A percentile compares a stretch with the other conserved stretches of the same genome.
Evolutionary conservation across 2,888 invertebrate genomes (phyloP).

Genomic region (Boloria selene): DNA sequence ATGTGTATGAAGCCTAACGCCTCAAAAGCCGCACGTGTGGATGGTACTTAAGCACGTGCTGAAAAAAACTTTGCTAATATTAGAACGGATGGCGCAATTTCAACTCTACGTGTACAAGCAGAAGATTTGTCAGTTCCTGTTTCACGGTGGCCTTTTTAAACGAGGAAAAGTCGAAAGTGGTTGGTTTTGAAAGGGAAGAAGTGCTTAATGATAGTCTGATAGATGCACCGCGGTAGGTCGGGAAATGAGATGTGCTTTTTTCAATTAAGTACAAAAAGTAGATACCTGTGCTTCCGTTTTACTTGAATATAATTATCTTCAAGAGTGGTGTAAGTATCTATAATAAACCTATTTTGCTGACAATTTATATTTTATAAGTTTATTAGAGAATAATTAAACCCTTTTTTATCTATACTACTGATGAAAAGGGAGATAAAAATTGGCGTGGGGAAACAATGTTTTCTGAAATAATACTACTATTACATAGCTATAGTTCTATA

Average conservation of each 20-base stretch:
- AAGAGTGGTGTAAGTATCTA: neutral
- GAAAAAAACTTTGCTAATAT: conserved; percentile 36
- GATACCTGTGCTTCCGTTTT: neutral
- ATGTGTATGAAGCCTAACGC: conserved; percentile 18
- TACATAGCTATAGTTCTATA: no score
- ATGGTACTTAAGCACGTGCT: conserved; percentile 45
- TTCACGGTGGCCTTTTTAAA: conserved; percentile 39
- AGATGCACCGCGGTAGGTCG: conserved; percentile 32
- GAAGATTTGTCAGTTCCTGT: conserved; percentile 26
- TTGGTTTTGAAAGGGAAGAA: conserved; percentile 24
- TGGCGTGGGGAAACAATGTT: no score
- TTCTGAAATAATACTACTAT: no score
- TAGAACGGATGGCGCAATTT: conserved; percentile 28
- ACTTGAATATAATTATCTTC: neutral
- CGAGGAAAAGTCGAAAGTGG: conserved; percentile 35
- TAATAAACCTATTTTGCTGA: neutral
- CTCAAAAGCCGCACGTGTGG: conserved; percentile 41
- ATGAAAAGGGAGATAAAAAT: no score
- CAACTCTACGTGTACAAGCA: conserved; percentile 25
- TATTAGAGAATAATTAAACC: no score
- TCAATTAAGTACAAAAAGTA: conserved; percentile 7
- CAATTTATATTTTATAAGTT: no score
- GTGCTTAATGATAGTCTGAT: conserved; percentile 30
- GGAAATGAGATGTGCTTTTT: conserved; percentile 16
- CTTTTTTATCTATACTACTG: no score